Percentiles rank a stretch among this genome's conserved stretches.
These are phyloP conservation scores for Eufriesea mexicana DNA, from an alignment of 1,140 invertebrate genomes.

Conservation along the genomic window DNA sequence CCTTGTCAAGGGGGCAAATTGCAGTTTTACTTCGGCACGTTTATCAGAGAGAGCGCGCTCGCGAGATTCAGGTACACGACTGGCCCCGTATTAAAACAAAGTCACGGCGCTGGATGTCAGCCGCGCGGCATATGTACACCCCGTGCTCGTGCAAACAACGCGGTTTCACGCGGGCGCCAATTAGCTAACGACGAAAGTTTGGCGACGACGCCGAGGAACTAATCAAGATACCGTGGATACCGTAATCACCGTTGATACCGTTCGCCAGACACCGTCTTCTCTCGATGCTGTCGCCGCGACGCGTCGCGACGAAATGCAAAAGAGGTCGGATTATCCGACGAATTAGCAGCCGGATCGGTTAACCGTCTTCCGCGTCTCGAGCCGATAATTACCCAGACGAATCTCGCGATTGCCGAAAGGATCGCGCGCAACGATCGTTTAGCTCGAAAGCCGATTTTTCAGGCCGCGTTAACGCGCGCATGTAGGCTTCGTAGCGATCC, in stretches of 20 bases:
- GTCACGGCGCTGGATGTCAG: constrained; percentile 48
- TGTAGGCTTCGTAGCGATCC: background rate
- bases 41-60: constrained; percentile 33
- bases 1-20: constrained; percentile 49
- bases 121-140: constrained; percentile 63
- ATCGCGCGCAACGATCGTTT: no score
- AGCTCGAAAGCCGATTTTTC: background rate
- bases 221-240: constrained; percentile 75
- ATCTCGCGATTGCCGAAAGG: no score
- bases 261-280: constrained; percentile 41
- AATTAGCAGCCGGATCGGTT: background rate
- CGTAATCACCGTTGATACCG: constrained; percentile 73
- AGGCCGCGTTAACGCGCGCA: background rate
- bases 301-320: constrained; percentile 25
- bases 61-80: constrained; percentile 43
- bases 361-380: background rate
- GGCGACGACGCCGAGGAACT: constrained; percentile 73
- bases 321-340: background rate
- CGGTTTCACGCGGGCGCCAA: constrained; percentile 72
- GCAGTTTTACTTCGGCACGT: constrained; percentile 61
- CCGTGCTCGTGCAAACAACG: constrained; percentile 67
- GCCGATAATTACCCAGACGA: background rate
- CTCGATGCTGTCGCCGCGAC: background rate
- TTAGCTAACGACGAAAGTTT: constrained; percentile 79
- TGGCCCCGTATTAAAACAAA: constrained; percentile 43